Evolutionary conservation across 2,797 vertebrate species (phyloP).

Genomic region (Diplodus puntazzo): DNA sequence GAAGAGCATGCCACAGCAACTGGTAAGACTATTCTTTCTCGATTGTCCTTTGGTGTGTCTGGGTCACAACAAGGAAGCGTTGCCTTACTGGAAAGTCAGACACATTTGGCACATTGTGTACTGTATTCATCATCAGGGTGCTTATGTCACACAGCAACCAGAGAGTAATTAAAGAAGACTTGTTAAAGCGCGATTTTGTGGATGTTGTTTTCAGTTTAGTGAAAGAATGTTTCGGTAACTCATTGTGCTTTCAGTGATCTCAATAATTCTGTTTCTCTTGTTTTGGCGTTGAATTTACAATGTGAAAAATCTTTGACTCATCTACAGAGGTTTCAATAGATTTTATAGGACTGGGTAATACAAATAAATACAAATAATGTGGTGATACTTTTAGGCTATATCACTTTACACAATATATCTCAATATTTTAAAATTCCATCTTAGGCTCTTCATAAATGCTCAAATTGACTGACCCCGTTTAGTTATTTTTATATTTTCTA

Average conservation of each 20-base stretch:
- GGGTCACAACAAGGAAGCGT: slow-evolving; percentile 42
- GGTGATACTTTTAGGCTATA: too few species aligned
- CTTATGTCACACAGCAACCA: background rate
- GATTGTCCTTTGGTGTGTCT: background rate
- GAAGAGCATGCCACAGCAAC: slow-evolving; percentile 26
- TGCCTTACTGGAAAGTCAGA: slow-evolving; percentile 46
- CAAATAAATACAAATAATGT: too few species aligned
- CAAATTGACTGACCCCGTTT: too few species aligned
- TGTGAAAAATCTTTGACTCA: too few species aligned
- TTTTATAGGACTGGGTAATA: too few species aligned
- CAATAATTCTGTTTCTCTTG: too few species aligned
- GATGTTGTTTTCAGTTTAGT: slow-evolving; percentile 13
- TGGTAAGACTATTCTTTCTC: slow-evolving; percentile 70
- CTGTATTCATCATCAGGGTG: background rate
- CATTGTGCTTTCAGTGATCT: background rate
- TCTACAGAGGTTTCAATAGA: too few species aligned
- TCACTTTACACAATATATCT: too few species aligned
- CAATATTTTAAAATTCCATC: too few species aligned
- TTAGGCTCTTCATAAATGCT: too few species aligned
- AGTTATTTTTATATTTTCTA: too few species aligned
- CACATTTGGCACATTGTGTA: background rate
- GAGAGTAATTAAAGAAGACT: background rate
- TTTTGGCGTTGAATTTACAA: too few species aligned
- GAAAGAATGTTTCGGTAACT: background rate
- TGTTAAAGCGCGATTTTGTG: background rate